Evolutionary conservation across 1,140 invertebrate species (phyloP).

Genomic region (Phthorimaea operculella): DNA sequence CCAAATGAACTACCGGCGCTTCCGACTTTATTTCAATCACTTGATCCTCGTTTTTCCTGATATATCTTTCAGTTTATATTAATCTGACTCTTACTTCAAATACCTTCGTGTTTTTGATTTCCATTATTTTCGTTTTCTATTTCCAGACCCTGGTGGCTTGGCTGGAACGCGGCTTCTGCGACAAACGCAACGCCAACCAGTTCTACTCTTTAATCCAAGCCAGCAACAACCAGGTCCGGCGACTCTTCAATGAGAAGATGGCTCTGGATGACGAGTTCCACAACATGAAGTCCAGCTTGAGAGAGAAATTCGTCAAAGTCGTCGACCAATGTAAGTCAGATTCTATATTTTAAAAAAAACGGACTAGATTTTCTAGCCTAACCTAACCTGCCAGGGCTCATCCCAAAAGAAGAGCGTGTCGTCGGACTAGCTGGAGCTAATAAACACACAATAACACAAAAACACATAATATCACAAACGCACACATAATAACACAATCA

Average conservation of each 20-base stretch:
- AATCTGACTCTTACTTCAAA: too few relatives aligned
- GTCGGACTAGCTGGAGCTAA: too few relatives aligned
- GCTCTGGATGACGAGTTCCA: slow-evolving; percentile 88
- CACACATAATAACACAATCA: too few relatives aligned
- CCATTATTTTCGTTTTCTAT: slow-evolving; percentile 4
- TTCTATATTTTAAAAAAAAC: neutral
- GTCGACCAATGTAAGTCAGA: slow-evolving; percentile 83
- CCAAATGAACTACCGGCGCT: too few relatives aligned
- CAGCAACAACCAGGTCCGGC: slow-evolving; percentile 88
- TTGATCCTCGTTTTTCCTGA: too few relatives aligned
- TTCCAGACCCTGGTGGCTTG: slow-evolving; percentile 84
- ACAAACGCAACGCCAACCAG: slow-evolving; percentile 85
- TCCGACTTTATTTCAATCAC: too few relatives aligned
- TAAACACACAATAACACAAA: too few relatives aligned
- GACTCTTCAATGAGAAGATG: slow-evolving; percentile 85
- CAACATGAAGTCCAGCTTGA: slow-evolving; percentile 81
- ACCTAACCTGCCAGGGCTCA: too few relatives aligned
- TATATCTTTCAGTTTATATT: too few relatives aligned
- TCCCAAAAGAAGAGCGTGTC: too few relatives aligned
- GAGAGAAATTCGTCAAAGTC: slow-evolving; percentile 83
- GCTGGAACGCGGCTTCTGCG: slow-evolving; percentile 93
- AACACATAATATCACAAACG: too few relatives aligned
- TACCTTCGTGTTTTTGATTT: neutral
- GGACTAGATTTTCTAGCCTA: too few relatives aligned
- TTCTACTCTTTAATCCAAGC: slow-evolving; percentile 97